Base-by-base conservation (phyloP, 2,888 invertebrate genomes). In the Agrilus cyanescens region DNA sequence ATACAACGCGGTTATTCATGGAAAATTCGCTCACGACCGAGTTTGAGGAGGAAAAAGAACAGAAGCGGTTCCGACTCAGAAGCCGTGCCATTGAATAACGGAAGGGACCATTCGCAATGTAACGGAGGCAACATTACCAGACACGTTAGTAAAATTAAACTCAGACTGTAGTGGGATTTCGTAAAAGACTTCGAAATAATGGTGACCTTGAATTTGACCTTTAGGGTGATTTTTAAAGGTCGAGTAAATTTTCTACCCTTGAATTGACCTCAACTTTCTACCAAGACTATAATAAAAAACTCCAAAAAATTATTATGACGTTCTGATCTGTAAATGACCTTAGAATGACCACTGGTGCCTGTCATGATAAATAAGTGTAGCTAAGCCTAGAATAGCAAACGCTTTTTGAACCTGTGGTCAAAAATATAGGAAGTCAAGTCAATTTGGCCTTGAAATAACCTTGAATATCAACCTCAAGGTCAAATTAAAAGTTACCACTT, bases 1-100 rank as follows among this genome's bases (percentile, higher is more conserved):
- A 73, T 80, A 16, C 79, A 79, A 51, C 69, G 83, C 54, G 80
- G 80, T 14, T 81, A 82, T 57, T 85, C 86, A 48, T 84, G 82
- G 81, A 80, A 82, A 53, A 69, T 82, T 52, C 55, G 60, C 2
- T 79, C 81, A 13, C 73, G 80, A 46, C 77, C 87, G 40, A 82
- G 89, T 61, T 70, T 90, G 55, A 74, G 78, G 46, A 74, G 77
- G 52, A 83, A 80, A 42, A 76, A 76, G 54, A 72, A 70, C 50
- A 64, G 75, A 44, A 72, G 73, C 10, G 74, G 74, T 0, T 75
- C 74, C 0, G 75, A 75, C 3, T 78, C 76, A 38, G 76, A 77
- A 30, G 72, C 76, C n/a, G 68, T 78, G 4, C 69, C 74, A 16
- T 62, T 82, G 14, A 82, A 82, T 53, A 83, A 83, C 58, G 82